phyloP scores from a whole-genome alignment of 2,888 invertebrate genomes.

The Drosophila neonasuta region DNA sequence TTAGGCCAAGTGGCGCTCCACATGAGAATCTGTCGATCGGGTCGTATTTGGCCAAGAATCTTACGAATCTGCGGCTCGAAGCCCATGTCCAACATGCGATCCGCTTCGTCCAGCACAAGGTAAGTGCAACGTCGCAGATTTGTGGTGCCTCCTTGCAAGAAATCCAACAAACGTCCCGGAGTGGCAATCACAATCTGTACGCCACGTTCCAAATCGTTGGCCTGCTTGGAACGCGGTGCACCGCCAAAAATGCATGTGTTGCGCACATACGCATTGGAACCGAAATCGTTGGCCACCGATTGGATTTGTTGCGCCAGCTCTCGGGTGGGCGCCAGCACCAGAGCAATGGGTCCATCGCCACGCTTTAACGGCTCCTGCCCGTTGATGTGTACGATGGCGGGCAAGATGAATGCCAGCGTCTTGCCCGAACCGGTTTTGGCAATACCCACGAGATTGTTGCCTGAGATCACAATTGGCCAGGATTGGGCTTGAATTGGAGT shows the following conservation, averaged over 20 bases:
- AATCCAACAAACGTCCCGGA: conserved; percentile 93
- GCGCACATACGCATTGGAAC: conserved; percentile 88
- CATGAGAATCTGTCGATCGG: conserved; percentile 98
- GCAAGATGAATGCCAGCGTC: conserved; percentile 90
- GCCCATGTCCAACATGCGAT: conserved; percentile 98
- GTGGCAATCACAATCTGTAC: conserved; percentile 95
- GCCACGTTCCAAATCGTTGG: conserved; percentile 88
- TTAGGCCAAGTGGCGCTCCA: conserved; percentile 99
- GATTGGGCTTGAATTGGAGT: conserved; percentile 93
- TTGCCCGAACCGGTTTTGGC: conserved; percentile 93
- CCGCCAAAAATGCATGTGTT: conserved; percentile 96
- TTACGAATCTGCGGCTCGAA: conserved; percentile 98
- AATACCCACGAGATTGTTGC: conserved; percentile 91
- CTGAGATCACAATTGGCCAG: conserved; percentile 93
- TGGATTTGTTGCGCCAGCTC: conserved; percentile 92
- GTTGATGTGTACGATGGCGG: conserved; percentile 93
- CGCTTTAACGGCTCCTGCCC: conserved; percentile 89
- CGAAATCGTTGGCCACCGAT: conserved; percentile 91
- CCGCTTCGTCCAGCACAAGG: conserved; percentile 94
- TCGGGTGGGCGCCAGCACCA: conserved; percentile 91
- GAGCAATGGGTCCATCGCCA: conserved; percentile 92
- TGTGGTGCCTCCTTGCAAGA: conserved; percentile 89
- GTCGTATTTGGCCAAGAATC: conserved; percentile 95
- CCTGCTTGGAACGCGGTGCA: conserved; percentile 91
- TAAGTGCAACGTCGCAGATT: conserved; percentile 91